phyloP scores from a whole-genome alignment of 1,140 invertebrate species.

The Drosophila lowei region DNA sequence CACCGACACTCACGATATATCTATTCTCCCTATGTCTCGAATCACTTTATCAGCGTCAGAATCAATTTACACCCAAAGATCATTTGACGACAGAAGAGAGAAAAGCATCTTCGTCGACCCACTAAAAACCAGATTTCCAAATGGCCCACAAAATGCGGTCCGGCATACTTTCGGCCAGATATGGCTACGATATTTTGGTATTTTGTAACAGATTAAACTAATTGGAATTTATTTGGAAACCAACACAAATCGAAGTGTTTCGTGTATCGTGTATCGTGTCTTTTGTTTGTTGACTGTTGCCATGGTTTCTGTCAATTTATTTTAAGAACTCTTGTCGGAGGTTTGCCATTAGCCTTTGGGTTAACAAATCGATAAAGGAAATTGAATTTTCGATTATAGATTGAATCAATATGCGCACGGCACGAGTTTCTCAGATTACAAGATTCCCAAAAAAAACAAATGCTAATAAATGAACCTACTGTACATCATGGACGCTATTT shows the following conservation, averaged over 20 bases:
- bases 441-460: not conserved
- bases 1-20: constrained; percentile 39
- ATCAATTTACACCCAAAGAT: constrained; percentile 69
- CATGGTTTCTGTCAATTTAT: constrained; percentile 33
- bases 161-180: constrained; percentile 3
- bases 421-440: constrained; percentile 34
- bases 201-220: constrained; percentile 57
- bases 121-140: constrained; percentile 40
- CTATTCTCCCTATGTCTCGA: constrained; percentile 10
- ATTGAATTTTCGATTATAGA: constrained; percentile 18
- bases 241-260: constrained; percentile 21
- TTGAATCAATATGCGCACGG: constrained; percentile 28
- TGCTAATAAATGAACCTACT: too few species aligned
- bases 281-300: constrained; percentile 33
- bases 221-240: constrained; percentile 65
- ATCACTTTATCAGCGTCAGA: constrained; percentile 74
- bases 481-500: too few species aligned
- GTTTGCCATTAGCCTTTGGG: not conserved
- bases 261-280: constrained; percentile 30
- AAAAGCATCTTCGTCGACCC: constrained; percentile 23
- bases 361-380: constrained; percentile 35
- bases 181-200: constrained; percentile 4
- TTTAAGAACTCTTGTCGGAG: constrained; percentile 11
- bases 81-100: constrained; percentile 30
- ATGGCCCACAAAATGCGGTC: constrained; percentile 25